phyloP scores from a whole-genome alignment of 2,113 vertebrate genomes.

The Elachura formosa region DNA sequence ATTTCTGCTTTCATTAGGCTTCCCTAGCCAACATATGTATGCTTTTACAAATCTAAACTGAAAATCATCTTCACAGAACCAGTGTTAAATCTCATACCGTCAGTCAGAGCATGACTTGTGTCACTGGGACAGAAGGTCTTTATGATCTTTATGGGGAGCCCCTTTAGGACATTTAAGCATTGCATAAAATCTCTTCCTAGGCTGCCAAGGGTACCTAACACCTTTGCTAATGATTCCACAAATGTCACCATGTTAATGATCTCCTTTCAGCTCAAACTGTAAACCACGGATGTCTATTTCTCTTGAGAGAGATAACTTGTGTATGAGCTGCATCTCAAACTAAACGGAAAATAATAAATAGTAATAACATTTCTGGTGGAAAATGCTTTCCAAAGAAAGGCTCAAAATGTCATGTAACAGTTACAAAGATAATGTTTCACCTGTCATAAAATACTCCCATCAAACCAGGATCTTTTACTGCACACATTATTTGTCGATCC shows the following conservation, averaged over 20 bases:
- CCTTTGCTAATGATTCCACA: slow-evolving; percentile 31
- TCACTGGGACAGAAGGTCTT: not conserved
- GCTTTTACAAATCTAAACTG: not conserved
- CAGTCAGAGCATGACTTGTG: not conserved
- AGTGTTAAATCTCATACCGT: not conserved
- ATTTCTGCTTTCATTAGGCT: not conserved
- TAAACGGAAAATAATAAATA: not conserved
- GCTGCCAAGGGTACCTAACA: not conserved
- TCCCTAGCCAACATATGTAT: not conserved
- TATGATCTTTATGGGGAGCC: not conserved
- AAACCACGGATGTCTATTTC: not conserved
- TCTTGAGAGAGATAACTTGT: not conserved
- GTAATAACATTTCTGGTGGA: not conserved
- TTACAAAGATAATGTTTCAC: not conserved
- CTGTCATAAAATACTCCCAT: not conserved
- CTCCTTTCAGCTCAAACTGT: not conserved
- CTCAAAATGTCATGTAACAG: not conserved
- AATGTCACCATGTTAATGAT: slow-evolving; percentile 8
- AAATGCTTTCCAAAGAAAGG: not conserved
- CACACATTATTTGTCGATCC: not conserved
- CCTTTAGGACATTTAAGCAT: not conserved
- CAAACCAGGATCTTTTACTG: not conserved
- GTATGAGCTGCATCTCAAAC: not conserved
- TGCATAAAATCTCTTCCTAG: not conserved
- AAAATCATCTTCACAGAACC: not conserved